Evolutionary conservation across 2,113 vertebrate species (phyloP).

Genomic region (Lophura nycthemera): DNA sequence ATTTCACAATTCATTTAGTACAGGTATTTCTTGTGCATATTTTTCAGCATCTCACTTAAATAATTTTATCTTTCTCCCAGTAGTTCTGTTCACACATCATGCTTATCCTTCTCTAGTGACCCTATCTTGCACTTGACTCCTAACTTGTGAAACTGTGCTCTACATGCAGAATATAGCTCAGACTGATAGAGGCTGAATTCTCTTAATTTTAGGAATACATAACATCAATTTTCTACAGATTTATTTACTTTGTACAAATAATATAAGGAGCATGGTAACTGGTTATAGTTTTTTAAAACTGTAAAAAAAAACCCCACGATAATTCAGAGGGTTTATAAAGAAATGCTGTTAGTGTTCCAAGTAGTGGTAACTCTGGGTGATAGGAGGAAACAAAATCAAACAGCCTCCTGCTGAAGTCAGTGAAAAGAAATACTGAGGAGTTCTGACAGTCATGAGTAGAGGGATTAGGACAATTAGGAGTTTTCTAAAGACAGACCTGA

Average conservation of each 20-base stretch:
- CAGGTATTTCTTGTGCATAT: neutral
- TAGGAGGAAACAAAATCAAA: neutral
- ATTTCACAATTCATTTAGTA: neutral
- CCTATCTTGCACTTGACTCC: neutral
- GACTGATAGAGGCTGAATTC: neutral
- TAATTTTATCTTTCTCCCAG: neutral
- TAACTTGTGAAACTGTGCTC: conserved; percentile 7
- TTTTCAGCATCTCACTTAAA: neutral
- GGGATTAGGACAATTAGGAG: neutral
- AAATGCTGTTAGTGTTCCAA: neutral
- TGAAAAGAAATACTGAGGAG: neutral
- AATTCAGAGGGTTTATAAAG: neutral
- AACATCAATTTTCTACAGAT: neutral
- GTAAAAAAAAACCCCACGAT: neutral
- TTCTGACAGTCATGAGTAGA: neutral
- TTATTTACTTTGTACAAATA: neutral
- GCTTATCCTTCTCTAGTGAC: neutral
- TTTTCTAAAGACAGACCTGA: neutral
- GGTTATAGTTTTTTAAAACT: neutral
- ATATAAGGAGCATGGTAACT: neutral
- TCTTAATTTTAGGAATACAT: neutral
- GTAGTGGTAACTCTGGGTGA: neutral
- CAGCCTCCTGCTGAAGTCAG: neutral
- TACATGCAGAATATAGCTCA: conserved; percentile 30
- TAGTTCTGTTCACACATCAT: neutral